Evolutionary conservation across 1,140 invertebrate species (phyloP).

Genomic region (Trachelipus rathkii): DNA sequence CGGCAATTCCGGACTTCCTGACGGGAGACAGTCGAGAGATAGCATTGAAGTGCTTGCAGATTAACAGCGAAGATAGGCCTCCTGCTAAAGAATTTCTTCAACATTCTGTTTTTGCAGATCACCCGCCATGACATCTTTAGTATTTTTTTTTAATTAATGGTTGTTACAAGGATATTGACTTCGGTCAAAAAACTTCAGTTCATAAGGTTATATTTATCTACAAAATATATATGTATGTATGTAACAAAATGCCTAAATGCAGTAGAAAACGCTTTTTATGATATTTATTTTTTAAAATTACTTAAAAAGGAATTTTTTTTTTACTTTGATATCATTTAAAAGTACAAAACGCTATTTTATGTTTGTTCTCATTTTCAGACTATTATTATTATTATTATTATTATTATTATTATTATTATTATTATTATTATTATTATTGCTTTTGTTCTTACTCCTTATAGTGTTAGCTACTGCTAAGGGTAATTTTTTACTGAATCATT

Average conservation of each 20-base stretch:
- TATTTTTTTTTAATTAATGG: background rate
- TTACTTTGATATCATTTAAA: too few relatives aligned
- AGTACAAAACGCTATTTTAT: too few relatives aligned
- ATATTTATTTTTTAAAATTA: background rate
- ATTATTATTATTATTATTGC: too few relatives aligned
- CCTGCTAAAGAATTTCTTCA: constrained; percentile 53
- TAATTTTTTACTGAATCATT: too few relatives aligned
- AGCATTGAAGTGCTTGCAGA: constrained; percentile 52
- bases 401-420: too few relatives aligned
- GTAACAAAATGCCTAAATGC: background rate
- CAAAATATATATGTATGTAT: background rate
- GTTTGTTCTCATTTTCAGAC: too few relatives aligned
- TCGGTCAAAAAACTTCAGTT: too few relatives aligned
- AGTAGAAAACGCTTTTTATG: background rate
- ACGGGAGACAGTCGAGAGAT: constrained; percentile 48
- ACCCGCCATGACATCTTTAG: constrained; percentile 30
- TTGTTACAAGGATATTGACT: background rate
- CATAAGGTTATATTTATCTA: background rate
- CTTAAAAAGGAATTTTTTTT: background rate
- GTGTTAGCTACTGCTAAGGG: too few relatives aligned
- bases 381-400: too few relatives aligned
- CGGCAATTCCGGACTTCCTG: constrained; percentile 52
- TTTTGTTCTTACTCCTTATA: too few relatives aligned
- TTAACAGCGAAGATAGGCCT: constrained; percentile 51
- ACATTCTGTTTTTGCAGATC: constrained; percentile 50